Base-by-base conservation (phyloP, 2,888 invertebrate genomes). In the Apodemia zela region DNA sequence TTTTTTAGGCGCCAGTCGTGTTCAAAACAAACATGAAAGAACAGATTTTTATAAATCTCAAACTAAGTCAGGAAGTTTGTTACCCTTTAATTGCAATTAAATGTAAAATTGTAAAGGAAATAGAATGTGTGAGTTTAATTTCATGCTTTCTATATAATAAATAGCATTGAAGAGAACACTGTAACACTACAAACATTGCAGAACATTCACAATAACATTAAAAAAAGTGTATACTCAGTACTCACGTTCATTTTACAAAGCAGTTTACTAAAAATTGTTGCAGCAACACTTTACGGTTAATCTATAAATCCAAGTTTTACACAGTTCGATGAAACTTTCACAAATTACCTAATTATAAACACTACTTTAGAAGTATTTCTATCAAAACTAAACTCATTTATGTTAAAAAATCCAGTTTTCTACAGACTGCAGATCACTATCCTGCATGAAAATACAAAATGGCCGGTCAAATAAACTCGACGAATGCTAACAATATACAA, bases 391-490 rank as follows among this genome's bases (percentile, higher is more conserved):
- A 67, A 60, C 61, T 64, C 62, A 42, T 63, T 60, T 21, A 77
- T 77, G 73, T 75, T 72, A 73, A 75, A 77, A 76, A 70, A 68
- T 72, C 71, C 75, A 77, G 77, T 80, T 85, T 84, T 84, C 77
- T 80, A 79, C 80, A 74, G 77, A 78, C 75, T 79, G 42, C 42
- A 42, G 76, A 66, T 66, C 64, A 66, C 29, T 64, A 67, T 69
- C 72, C 76, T 71, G 71, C 68, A 75, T 71, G 74, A 83, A 85
- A 83, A 85, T 82, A 83, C 88, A 89, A 89, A 83, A 89, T 89
- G 89, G 89, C 89, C 83, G 88, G 77, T 76, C 72, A 78, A 81
- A 84, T 73, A 74, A 74, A 71, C 66, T 65, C 66, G 67, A 66
- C 67, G 66, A 62, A 70, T 59, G 68, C 66, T 65, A 66, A 67